These are phyloP conservation scores for Centropyge bicolor DNA, from an alignment of 2,797 vertebrate species.

Conservation along the genomic window DNA sequence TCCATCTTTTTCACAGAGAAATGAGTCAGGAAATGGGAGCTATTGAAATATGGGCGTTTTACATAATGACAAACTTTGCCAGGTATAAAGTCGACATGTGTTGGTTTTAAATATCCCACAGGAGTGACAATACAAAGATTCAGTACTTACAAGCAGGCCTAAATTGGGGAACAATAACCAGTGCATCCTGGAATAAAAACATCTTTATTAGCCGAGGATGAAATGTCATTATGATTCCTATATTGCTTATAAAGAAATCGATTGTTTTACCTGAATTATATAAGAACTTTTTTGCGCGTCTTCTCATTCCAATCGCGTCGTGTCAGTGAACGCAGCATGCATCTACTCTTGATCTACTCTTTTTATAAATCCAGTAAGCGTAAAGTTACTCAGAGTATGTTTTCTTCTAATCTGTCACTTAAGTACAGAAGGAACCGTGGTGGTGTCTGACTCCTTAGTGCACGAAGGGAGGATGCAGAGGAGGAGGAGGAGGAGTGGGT, in stretches of 20 bases:
- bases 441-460: slow-evolving; percentile 46
- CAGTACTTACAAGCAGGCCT: slow-evolving; percentile 73
- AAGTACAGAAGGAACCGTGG: slow-evolving; percentile 22
- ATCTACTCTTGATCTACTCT: slow-evolving; percentile 4
- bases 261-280: slow-evolving; percentile 55
- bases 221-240: neutral
- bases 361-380: too few species aligned
- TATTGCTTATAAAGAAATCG: fast-evolving
- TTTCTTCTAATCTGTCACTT: slow-evolving; percentile 16
- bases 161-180: slow-evolving; percentile 57
- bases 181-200: slow-evolving; percentile 76
- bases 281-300: slow-evolving; percentile 43
- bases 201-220: neutral
- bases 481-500: slow-evolving; percentile 58
- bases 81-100: neutral
- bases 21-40: neutral
- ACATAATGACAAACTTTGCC: neutral
- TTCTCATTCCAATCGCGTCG: slow-evolving; percentile 63
- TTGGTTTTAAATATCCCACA: neutral
- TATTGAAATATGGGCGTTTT: neutral
- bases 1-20: neutral
- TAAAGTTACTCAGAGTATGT: neutral
- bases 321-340: slow-evolving; percentile 54
- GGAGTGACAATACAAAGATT: neutral
- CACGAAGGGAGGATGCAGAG: slow-evolving; percentile 55